A percentile compares a stretch with the other conserved stretches of the same genome.
Evolutionary conservation across 1,140 invertebrate species (phyloP).

Genomic region (Drosophila varians): DNA sequence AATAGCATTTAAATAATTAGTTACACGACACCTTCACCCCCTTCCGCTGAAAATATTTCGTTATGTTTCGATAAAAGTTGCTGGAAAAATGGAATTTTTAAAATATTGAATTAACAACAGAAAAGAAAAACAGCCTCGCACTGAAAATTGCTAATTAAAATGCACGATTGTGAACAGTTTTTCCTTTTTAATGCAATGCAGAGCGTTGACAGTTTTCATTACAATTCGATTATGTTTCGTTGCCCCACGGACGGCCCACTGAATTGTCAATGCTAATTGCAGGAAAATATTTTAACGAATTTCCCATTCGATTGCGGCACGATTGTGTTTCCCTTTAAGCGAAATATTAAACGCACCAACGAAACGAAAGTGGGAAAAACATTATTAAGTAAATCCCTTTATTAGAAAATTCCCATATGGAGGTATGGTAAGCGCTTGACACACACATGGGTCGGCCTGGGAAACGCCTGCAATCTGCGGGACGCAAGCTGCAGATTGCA

Average conservation of each 20-base stretch:
- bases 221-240: constrained; percentile 69
- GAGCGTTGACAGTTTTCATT: constrained; percentile 68
- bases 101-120: constrained; percentile 20
- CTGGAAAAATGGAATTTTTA: constrained; percentile 42
- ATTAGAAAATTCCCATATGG: not conserved
- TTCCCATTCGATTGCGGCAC: not conserved
- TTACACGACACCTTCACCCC: constrained; percentile 41
- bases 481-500: constrained; percentile 62
- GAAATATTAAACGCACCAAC: not conserved
- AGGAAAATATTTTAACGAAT: constrained; percentile 32
- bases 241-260: not conserved
- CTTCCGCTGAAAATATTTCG: constrained; percentile 13
- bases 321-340: too few relatives aligned
- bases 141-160: constrained; percentile 70
- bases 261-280: constrained; percentile 43
- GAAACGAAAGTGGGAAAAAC: not conserved
- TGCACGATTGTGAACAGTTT: constrained; percentile 40
- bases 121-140: not conserved
- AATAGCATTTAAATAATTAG: constrained; percentile 77
- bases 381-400: not conserved
- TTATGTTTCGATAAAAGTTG: constrained; percentile 58
- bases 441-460: constrained; percentile 54
- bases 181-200: constrained; percentile 32
- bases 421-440: constrained; percentile 45
- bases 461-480: constrained; percentile 66